Percentiles rank a stretch among this genome's conserved stretches.
Conservation (phyloP, 2,888 invertebrate species). For the Volucella inflata region DNA sequence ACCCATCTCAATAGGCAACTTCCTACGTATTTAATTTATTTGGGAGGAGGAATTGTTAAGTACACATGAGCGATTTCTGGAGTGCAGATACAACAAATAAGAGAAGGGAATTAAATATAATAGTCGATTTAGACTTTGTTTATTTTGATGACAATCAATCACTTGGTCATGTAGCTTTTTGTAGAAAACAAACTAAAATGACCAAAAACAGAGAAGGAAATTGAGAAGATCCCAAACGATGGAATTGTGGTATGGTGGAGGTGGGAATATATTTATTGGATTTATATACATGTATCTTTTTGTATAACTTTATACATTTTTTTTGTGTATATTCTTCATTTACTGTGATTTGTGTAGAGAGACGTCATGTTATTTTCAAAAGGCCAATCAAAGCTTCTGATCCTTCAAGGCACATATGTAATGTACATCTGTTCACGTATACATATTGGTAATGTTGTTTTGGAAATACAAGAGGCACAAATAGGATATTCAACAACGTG, state of each 20-base stretch:
- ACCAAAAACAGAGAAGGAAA: neutral
- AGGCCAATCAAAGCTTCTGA: constrained; percentile 8
- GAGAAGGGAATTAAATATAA: constrained; percentile 26
- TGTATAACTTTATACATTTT: too few species aligned
- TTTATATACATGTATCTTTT: too few species aligned
- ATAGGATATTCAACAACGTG: neutral
- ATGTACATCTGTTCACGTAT: too few species aligned
- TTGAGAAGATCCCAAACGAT: neutral
- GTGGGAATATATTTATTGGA: too few species aligned
- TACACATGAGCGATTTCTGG: too few species aligned
- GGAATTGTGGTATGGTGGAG: neutral
- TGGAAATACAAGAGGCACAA: neutral
- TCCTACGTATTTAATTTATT: too few species aligned
- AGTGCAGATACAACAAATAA: too few species aligned
- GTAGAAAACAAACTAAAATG: constrained; percentile 14
- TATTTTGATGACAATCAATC: constrained; percentile 46
- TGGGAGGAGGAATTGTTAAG: too few species aligned
- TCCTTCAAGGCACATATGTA: too few species aligned
- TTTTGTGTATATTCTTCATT: constrained; percentile 8
- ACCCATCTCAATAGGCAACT: too few species aligned
- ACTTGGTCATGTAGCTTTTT: constrained; percentile 10
- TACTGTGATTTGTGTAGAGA: neutral
- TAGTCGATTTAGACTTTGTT: constrained; percentile 12
- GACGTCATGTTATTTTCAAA: constrained; percentile 5
- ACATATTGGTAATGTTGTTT: too few species aligned